phyloP scores from a whole-genome alignment of 2,113 vertebrate species.

The Tetrax tetrax region DNA sequence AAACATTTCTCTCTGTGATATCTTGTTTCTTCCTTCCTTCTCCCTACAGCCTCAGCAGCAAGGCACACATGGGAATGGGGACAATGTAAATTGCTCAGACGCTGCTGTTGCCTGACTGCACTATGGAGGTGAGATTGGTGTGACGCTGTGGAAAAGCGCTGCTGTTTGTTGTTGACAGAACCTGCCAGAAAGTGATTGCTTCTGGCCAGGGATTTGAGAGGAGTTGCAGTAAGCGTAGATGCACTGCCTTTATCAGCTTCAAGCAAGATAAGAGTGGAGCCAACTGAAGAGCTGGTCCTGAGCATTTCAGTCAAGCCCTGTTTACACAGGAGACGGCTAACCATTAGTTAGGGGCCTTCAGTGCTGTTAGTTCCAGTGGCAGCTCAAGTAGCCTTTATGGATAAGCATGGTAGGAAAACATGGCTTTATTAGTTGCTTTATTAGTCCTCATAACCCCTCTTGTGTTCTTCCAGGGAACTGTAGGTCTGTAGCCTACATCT shows the following conservation, averaged over 20 bases:
- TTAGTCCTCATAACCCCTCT: neutral
- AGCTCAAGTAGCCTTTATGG: neutral
- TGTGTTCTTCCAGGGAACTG: neutral
- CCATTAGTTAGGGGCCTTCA: neutral
- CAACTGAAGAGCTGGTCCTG: neutral
- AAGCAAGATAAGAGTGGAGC: constrained; percentile 59
- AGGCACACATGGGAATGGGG: neutral
- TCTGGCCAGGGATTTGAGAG: neutral
- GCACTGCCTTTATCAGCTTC: constrained; percentile 10
- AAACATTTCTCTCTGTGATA: constrained; percentile 24
- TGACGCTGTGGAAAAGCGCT: neutral
- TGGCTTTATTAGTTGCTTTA: neutral
- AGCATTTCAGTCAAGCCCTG: neutral
- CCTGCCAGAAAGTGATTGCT: constrained; percentile 18
- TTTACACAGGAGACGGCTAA: neutral
- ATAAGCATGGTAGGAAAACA: neutral
- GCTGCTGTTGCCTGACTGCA: neutral
- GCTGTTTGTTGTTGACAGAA: constrained; percentile 34
- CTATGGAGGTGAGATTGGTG: neutral
- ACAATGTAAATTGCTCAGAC: neutral
- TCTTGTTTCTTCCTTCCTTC: neutral
- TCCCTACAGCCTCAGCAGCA: neutral
- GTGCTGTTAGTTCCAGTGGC: neutral
- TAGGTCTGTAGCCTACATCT: neutral
- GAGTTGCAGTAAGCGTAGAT: neutral